Evolutionary conservation across 53 echinoderm and acorn worm genomes (phyloP).

Genomic region (Temnopleurus reevesii): DNA sequence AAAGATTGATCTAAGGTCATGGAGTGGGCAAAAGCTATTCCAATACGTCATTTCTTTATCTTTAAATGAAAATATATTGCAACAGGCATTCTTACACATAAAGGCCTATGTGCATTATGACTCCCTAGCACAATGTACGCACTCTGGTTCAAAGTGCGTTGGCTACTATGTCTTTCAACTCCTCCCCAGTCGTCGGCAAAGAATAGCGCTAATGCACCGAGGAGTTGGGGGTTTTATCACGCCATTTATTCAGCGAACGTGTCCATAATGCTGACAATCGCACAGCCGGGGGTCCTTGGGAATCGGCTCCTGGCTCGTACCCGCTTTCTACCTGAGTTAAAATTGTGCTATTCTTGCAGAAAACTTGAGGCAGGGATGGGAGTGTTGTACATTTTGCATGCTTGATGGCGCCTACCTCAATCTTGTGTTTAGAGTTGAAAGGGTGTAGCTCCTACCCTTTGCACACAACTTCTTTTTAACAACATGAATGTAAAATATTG

Average conservation of each 20-base stretch:
- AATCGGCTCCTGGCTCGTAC: not conserved
- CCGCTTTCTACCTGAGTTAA: not conserved
- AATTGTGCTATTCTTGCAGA: constrained; percentile 5
- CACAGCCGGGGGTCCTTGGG: not conserved
- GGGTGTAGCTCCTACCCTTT: too few relatives aligned
- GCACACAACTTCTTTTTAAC: too few relatives aligned
- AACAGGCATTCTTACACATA: too few relatives aligned
- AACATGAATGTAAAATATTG: too few relatives aligned
- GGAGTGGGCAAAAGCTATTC: too few relatives aligned
- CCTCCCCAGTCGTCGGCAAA: not conserved
- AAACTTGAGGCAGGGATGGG: too few relatives aligned
- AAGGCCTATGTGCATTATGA: not conserved
- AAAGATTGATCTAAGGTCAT: too few relatives aligned
- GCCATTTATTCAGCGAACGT: constrained; percentile 19
- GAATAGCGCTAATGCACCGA: constrained; percentile 18
- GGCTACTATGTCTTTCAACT: not conserved
- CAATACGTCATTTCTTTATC: too few relatives aligned
- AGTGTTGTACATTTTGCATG: too few relatives aligned
- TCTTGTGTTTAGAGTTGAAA: too few relatives aligned
- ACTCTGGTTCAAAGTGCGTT: not conserved
- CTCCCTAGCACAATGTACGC: not conserved
- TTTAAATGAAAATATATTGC: too few relatives aligned
- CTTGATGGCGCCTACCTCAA: too few relatives aligned
- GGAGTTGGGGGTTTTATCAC: constrained; percentile 10
- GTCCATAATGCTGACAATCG: not conserved